Base-by-base conservation (phyloP, 2,113 vertebrate genomes). In the Lepisosteus oculatus region DNA sequence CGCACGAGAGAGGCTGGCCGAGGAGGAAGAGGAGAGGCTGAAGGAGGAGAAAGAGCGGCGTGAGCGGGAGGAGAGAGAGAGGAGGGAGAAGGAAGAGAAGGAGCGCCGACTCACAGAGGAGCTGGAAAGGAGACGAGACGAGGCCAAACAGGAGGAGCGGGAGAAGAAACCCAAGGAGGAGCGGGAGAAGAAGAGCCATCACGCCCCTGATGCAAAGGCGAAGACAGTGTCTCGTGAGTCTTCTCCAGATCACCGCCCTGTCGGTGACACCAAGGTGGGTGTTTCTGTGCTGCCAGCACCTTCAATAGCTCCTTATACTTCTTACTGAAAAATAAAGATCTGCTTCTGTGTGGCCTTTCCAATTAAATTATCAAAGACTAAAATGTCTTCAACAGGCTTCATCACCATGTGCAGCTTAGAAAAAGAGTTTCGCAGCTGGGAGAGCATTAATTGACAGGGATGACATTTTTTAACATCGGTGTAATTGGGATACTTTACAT, bases 161-260 rank as follows among this genome's bases (percentile, higher is more conserved):
- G 80, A 83, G 45, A 79, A 85, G 59, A 70, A 61, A n/a, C 68
- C 43, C 0, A 68, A 59, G 73, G 81, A 80, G 0, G 84, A 85
- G 55, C 79, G 72, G 51, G 88, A 77, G 66, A 62, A 61, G 1
- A 81, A 87, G 9, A 91, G 83, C 81, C 82, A 87, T 42, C 61
- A 81, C 14, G 12, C 72, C 15, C 81, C 88, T 8, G 95, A 95
- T 29, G 67, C 77, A 0, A 86, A 84, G 47, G 79, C 81, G 0
- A 90, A 92, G 73, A 90, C 85, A 45, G 81, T 83, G 80, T 90
- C 88, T 43, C 81, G 90, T 72, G 90, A 91, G 81, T 89, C 86
- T 0, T 85, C 88, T 41, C 77, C 69, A 61, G 85, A 86, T 1
- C 85, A 85, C 70, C 79, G 72, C 8, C 6, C 82, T 15, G 79